Evolutionary conservation across 2,113 vertebrate genomes (phyloP).

Genomic region (Pollimyrus isidori): DNA sequence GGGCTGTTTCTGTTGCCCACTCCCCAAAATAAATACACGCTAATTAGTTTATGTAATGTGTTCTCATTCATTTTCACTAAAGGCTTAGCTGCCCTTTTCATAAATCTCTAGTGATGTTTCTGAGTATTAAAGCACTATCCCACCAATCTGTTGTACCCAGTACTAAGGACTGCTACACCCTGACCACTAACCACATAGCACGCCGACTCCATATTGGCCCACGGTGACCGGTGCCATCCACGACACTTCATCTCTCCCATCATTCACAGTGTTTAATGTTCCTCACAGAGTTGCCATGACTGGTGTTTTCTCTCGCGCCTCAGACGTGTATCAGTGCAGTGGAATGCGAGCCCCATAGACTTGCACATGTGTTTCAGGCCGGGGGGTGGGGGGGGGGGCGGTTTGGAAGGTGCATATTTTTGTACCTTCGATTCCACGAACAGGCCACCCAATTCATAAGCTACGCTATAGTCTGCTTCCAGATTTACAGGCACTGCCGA

Average conservation of each 20-base stretch:
- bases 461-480: neutral
- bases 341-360: slow-evolving; percentile 4
- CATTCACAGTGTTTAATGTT: neutral
- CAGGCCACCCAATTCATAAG: slow-evolving; percentile 11
- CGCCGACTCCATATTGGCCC: neutral
- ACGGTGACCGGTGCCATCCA: neutral
- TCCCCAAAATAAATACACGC: neutral
- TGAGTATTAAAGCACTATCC: neutral
- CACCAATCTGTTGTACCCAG: neutral
- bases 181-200: neutral
- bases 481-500: neutral
- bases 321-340: slow-evolving; percentile 18
- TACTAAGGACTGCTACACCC: neutral
- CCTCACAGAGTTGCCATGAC: neutral
- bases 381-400: slow-evolving; percentile 11
- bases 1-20: neutral
- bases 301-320: neutral
- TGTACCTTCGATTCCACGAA: neutral
- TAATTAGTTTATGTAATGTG: neutral
- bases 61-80: neutral
- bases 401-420: neutral
- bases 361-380: slow-evolving; percentile 26
- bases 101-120: neutral
- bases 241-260: neutral
- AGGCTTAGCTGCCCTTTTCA: neutral